These are phyloP conservation scores for Naso thynnoides DNA, from an alignment of 2,797 vertebrate species.

Conservation along the genomic window DNA sequence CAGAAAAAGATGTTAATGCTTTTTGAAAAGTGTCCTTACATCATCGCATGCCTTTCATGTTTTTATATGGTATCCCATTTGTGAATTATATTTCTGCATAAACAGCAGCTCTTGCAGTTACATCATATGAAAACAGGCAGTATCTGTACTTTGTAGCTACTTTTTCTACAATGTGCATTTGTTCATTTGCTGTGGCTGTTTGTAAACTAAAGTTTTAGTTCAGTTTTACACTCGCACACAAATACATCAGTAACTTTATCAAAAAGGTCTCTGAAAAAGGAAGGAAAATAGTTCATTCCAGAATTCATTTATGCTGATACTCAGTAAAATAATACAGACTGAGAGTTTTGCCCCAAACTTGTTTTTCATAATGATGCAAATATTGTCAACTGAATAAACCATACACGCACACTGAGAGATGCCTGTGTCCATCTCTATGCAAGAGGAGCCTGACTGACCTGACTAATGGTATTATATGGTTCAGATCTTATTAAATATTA, in stretches of 20 bases:
- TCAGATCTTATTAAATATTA: conserved; percentile 29
- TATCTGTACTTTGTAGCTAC: not conserved
- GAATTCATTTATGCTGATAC: too few species aligned
- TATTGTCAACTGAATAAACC: conserved; percentile 1
- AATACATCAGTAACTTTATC: not conserved
- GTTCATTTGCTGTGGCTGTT: not conserved
- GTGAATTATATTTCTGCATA: conserved; percentile 3
- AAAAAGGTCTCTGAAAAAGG: conserved; percentile 14
- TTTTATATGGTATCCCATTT: conserved; percentile 19
- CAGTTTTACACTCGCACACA: not conserved
- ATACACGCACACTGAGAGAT: not conserved
- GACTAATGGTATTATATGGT: conserved; percentile 18
- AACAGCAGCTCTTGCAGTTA: conserved; percentile 5
- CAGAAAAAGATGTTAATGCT: conserved; percentile 19
- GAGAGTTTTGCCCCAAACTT: not conserved
- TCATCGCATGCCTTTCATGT: conserved; percentile 7
- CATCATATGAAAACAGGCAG: too few species aligned
- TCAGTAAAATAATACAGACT: not conserved
- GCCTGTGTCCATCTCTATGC: not conserved
- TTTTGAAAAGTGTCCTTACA: conserved; percentile 16
- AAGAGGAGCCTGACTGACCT: conserved; percentile 1
- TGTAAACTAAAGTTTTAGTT: not conserved
- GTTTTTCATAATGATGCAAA: conserved; percentile 1
- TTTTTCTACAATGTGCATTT: not conserved
- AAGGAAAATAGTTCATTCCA: conserved; percentile 2